Evolutionary conservation across 2,888 invertebrate species (phyloP), one percentile per base, ranked within the genome.

Genomic region (Theretra japonica): DNA sequence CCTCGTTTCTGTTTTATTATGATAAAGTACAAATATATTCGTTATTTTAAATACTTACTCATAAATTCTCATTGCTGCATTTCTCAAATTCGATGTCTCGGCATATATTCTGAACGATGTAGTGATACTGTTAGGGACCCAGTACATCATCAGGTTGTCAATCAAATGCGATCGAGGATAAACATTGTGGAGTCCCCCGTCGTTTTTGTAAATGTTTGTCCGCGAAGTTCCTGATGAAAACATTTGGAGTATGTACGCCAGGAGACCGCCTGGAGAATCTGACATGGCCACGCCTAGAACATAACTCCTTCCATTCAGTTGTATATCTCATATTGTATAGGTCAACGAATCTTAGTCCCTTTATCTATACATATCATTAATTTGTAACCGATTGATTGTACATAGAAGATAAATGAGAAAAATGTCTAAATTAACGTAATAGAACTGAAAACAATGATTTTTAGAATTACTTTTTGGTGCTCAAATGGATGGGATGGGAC

Each of bases 191-290:
- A 97, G 84, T 4, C 96, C 96, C 21, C 97, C 97, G 79, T 97
- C 96, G 0, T 59, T 56, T 11, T 68, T 73, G 30, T 73, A 41
- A 7, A 73, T 76, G 83, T 75, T 76, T 5, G 62, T 72, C 0
- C 58, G 69, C 0, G 96, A 95, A 0, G 96, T 97, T 96, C 96
- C 96, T 0, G 95, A 95, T n/a, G 96, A 96, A 87, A 97, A 97
- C 86, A 97, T 97, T 84, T 98, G 97, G 72, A 97, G 86, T 71
- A 97, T 96, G 81, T 97, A 98, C 0, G 96, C 96, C 0, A 97
- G 97, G 69, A 98, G 89, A 21, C 97, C 97, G 6, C 95, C 93
- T 0, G 98, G 98, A 0, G 97, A 97, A 78, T 97, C 96, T 23
- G 95, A 90, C 57, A 98, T 86, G 0, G 93, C 96, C 7, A 95